These are phyloP conservation scores for Ailuropoda melanoleuca DNA, from an alignment of 2,113 vertebrate genomes.

Conservation along the genomic window DNA sequence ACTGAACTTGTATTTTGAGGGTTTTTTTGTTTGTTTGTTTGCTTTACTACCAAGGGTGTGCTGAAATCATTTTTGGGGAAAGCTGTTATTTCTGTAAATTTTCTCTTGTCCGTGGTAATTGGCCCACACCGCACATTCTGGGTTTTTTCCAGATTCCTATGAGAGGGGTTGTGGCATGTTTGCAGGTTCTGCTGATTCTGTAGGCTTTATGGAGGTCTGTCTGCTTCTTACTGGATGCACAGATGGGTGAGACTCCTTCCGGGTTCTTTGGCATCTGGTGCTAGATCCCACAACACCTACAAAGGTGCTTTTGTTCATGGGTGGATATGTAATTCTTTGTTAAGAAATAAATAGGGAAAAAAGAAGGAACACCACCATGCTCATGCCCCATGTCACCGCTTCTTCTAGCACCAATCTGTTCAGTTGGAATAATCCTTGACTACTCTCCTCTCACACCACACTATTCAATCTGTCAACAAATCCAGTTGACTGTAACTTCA, in stretches of 20 bases:
- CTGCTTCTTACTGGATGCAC: not conserved
- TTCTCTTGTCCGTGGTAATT: not conserved
- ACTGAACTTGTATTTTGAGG: not conserved
- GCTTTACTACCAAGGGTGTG: not conserved
- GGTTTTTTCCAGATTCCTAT: too few species aligned
- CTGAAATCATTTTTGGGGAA: not conserved
- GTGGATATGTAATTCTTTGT: not conserved
- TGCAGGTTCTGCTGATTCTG: not conserved
- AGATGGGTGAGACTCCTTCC: not conserved
- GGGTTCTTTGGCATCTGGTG: not conserved
- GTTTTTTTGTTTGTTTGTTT: not conserved
- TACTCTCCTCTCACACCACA: not conserved
- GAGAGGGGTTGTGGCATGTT: too few species aligned
- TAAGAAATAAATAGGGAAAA: not conserved
- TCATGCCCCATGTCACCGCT: not conserved
- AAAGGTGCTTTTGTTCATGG: not conserved
- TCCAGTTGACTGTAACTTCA: not conserved
- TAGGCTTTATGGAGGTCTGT: not conserved
- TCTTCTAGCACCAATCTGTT: not conserved
- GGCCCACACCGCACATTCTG: not conserved
- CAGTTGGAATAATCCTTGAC: not conserved
- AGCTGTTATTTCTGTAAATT: too few species aligned
- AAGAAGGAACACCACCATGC: not conserved
- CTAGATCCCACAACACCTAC: not conserved
- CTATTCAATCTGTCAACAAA: not conserved